phyloP scores from a whole-genome alignment of 2,888 invertebrate species.

The Thyatira batis region DNA sequence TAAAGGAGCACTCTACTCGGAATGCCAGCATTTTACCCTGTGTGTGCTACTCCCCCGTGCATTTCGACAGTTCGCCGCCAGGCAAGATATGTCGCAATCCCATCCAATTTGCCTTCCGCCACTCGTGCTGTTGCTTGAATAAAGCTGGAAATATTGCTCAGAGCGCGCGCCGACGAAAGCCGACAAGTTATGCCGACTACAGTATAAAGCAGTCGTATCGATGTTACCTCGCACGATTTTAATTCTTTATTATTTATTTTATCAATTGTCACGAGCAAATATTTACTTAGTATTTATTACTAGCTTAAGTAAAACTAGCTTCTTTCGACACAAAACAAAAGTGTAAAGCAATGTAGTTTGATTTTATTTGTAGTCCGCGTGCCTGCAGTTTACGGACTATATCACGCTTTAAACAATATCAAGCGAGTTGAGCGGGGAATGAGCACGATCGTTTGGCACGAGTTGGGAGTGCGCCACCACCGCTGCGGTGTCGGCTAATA shows the following conservation, averaged over 20 bases:
- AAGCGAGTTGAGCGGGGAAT: slow-evolving; percentile 49
- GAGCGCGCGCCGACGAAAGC: slow-evolving; percentile 47
- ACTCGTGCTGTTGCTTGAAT: slow-evolving; percentile 68
- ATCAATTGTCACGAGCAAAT: too few species aligned
- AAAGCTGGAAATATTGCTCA: slow-evolving; percentile 74
- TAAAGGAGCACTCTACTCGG: slow-evolving; percentile 56
- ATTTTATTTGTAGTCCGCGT: slow-evolving; percentile 44
- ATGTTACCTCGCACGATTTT: slow-evolving; percentile 21
- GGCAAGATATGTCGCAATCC: slow-evolving; percentile 77
- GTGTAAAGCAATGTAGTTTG: slow-evolving; percentile 35
- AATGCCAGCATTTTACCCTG: slow-evolving; percentile 70
- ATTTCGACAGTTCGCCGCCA: slow-evolving; percentile 69
- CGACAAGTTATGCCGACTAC: slow-evolving; percentile 69
- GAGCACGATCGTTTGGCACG: slow-evolving; percentile 68
- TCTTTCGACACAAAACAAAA: slow-evolving; percentile 10
- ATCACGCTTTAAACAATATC: slow-evolving; percentile 58
- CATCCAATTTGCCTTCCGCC: slow-evolving; percentile 76
- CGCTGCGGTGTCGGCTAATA: slow-evolving; percentile 75
- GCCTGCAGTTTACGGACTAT: slow-evolving; percentile 49
- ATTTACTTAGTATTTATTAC: too few species aligned
- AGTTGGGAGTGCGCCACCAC: slow-evolving; percentile 46
- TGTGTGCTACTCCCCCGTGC: slow-evolving; percentile 62
- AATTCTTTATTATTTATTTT: slow-evolving; percentile 6
- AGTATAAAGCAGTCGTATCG: slow-evolving; percentile 52
- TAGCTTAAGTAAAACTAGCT: slow-evolving; percentile 21